Evolutionary conservation across 2,113 vertebrate genomes (phyloP).

Genomic region (Charadrius vociferus): DNA sequence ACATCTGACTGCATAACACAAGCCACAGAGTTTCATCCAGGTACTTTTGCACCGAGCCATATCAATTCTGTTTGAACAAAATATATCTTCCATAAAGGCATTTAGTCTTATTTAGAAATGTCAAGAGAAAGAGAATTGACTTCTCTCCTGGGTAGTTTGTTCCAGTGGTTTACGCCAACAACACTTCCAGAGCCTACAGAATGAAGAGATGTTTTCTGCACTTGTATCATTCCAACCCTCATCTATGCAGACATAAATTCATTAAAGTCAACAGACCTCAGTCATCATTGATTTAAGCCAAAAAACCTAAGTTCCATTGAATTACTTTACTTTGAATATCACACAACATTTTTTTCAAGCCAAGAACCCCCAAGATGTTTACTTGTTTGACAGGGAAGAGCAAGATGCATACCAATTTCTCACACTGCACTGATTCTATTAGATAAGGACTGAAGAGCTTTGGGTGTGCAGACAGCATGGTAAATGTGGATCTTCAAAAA

Average conservation of each 20-base stretch:
- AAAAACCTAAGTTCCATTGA: constrained; percentile 3
- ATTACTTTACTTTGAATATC: not conserved
- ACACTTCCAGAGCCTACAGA: constrained; percentile 43
- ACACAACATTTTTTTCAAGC: not conserved
- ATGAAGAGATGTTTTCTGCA: constrained; percentile 42
- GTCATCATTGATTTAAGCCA: not conserved
- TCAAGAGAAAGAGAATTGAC: constrained; percentile 35
- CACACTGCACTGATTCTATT: not conserved
- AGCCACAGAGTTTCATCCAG: constrained; percentile 25
- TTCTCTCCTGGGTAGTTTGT: constrained; percentile 47
- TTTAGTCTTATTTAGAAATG: constrained; percentile 51
- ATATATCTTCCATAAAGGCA: constrained; percentile 52
- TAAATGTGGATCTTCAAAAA: not conserved
- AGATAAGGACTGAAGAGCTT: not conserved
- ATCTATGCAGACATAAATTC: constrained; percentile 14
- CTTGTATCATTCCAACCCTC: constrained; percentile 11
- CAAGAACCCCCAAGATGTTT: not conserved
- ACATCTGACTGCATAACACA: constrained; percentile 1
- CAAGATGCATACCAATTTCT: not conserved
- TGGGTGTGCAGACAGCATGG: not conserved
- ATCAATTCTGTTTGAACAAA: constrained; percentile 53
- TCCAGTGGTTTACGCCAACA: constrained; percentile 52
- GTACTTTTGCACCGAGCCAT: constrained; percentile 54
- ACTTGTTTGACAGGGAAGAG: not conserved
- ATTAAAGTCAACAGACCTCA: constrained; percentile 16